Conservation (phyloP, 1,140 invertebrate genomes). For the Pseudachorutes palmiensis region DNA sequence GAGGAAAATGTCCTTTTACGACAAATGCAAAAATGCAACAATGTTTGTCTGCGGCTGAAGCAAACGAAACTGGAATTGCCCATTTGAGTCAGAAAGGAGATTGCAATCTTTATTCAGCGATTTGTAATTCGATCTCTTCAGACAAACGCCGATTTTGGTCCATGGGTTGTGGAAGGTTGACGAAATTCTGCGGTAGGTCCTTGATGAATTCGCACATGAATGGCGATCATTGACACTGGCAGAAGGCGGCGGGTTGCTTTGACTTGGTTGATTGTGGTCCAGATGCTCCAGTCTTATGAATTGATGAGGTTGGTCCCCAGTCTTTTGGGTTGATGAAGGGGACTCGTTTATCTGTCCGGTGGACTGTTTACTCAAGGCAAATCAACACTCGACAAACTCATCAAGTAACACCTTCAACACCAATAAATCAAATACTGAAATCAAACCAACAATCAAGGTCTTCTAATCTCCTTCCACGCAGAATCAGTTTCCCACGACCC, state of each 20-base stretch:
- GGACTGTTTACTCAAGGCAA: not conserved
- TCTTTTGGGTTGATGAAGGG: not conserved
- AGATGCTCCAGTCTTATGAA: no score
- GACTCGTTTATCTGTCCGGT: not conserved
- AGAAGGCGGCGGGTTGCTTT: not conserved
- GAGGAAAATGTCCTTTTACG: no score
- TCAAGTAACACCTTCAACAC: not conserved
- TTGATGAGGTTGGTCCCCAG: not conserved
- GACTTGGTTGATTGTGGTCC: not conserved
- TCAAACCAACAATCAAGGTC: not conserved
- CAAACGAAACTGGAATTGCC: no score
- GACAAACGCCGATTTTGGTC: no score
- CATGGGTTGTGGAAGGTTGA: no score
- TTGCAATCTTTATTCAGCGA: no score
- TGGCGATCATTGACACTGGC: not conserved
- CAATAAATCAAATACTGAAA: not conserved
- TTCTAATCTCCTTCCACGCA: not conserved
- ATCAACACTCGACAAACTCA: not conserved
- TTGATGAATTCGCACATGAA: not conserved
- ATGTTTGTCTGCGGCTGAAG: no score
- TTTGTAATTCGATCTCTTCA: no score
- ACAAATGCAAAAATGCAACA: no score
- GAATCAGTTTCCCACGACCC: not conserved
- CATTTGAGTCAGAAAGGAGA: no score
- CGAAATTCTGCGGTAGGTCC: not conserved